Evolutionary conservation across 2,888 invertebrate genomes (phyloP).

Genomic region (Pandemis cinnamomeana): DNA sequence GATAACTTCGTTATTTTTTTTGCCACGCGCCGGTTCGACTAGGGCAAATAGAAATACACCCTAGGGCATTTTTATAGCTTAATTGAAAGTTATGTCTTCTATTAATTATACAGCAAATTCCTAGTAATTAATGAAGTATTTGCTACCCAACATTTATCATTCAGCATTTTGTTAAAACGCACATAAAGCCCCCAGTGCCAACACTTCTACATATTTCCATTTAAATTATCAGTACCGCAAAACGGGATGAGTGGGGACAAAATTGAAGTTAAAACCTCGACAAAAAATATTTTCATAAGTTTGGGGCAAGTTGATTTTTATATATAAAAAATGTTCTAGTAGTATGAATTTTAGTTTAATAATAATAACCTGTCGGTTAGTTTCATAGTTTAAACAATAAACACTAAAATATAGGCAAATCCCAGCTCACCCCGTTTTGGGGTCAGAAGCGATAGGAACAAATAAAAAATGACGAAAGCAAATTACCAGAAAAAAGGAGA

Average conservation of each 20-base stretch:
- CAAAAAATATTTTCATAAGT: too few species aligned
- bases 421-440: too few species aligned
- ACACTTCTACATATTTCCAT: not conserved
- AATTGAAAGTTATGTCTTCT: slow-evolving; percentile 35
- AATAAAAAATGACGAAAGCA: too few species aligned
- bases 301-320: too few species aligned
- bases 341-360: too few species aligned
- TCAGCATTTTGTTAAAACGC: not conserved
- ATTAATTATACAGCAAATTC: slow-evolving; percentile 13
- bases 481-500: too few species aligned
- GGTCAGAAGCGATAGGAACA: too few species aligned
- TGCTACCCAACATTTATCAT: not conserved
- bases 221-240: not conserved
- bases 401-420: too few species aligned
- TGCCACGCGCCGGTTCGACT: slow-evolving; percentile 29
- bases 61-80: slow-evolving; percentile 1
- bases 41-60: slow-evolving; percentile 11
- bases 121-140: slow-evolving; percentile 5
- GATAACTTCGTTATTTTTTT: slow-evolving; percentile 36
- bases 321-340: too few species aligned
- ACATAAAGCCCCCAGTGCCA: not conserved
- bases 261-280: too few species aligned
- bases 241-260: not conserved
- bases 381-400: too few species aligned
- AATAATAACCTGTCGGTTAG: too few species aligned